Base-by-base conservation (phyloP, 2,888 invertebrate genomes). In the Orthosia cruda region DNA sequence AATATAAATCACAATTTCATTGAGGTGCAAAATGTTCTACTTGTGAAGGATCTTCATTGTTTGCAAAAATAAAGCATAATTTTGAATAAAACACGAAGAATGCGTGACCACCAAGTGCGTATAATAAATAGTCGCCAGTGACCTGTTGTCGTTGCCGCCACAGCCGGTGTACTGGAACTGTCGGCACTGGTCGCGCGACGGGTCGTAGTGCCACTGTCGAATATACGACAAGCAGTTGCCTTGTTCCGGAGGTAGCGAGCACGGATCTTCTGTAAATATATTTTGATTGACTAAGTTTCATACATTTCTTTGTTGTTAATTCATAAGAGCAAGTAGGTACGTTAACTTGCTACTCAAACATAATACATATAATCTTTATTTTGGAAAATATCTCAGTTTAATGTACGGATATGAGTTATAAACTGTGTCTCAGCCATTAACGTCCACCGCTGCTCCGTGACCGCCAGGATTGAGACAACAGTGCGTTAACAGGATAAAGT, bases 91-190 rank as follows among this genome's bases (percentile, higher is more conserved):
- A 49, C 23, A 74, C 2, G 7, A 7, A 2, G 11, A 47, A 52
- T 18, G 12, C 16, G 47, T 15, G 0, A 7, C 3, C 7, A 12
- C 4, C 1, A 4, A 45, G 15, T 3, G 7, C 11, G 55, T 49
- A 18, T 15, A 15, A 7, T 15, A 69, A 69, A 45, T 11, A 47
- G 7, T 47, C 47, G 52, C 40, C 9, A 59, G 89, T 94, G 98
- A 99, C 94, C 98, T 98, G 94, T 99, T 99, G 3, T 97, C 97
- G 91, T 99, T 99, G 47, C 99, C 99, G 47, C 98, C 98, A 91
- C 99, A 99, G 65, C 99, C 99, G 54, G 99, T 98, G 92, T 98
- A 99, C 87, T 98, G 98, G 95, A 99, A 99, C 89, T 98, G 98
- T 69, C 97, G 96, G 93, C 99, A 99, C 52, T 96, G 83, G 74